Percentiles rank a stretch among this genome's conserved stretches.
Evolutionary conservation across 2,113 vertebrate genomes (phyloP).

Genomic region (Ciconia maguari): DNA sequence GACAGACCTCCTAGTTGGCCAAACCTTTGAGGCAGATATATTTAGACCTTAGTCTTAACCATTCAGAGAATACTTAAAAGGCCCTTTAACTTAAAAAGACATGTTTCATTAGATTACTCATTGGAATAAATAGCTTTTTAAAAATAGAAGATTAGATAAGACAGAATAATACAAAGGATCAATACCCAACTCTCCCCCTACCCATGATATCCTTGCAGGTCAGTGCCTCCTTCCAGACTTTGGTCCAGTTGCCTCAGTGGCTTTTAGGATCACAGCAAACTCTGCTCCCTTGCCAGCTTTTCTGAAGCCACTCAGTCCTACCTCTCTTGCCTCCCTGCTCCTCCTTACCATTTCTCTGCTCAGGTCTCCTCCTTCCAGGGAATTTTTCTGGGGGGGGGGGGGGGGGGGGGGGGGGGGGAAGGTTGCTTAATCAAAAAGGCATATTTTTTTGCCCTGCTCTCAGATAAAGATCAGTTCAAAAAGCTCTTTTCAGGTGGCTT

Average conservation of each 20-base stretch:
- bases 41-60: not conserved
- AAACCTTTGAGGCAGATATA: not conserved
- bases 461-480: not conserved
- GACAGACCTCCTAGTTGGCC: not conserved
- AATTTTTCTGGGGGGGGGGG: not conserved
- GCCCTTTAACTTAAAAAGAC: not conserved
- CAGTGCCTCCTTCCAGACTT: not conserved
- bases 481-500: not conserved
- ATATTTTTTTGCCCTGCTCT: not conserved
- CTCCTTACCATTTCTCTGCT: not conserved
- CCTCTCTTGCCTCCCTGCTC: not conserved
- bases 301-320: not conserved
- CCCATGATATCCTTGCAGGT: not conserved
- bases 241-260: not conserved
- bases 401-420: too few relatives aligned
- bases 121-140: not conserved
- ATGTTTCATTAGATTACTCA: not conserved
- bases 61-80: not conserved
- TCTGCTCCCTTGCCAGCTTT: not conserved
- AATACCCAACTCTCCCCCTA: not conserved
- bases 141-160: not conserved
- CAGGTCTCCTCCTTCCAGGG: not conserved
- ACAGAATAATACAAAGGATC: not conserved
- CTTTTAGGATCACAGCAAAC: not conserved
- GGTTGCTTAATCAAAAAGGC: not conserved